phyloP scores from a whole-genome alignment of 1,140 invertebrate species.

The Helicoverpa armigera region DNA sequence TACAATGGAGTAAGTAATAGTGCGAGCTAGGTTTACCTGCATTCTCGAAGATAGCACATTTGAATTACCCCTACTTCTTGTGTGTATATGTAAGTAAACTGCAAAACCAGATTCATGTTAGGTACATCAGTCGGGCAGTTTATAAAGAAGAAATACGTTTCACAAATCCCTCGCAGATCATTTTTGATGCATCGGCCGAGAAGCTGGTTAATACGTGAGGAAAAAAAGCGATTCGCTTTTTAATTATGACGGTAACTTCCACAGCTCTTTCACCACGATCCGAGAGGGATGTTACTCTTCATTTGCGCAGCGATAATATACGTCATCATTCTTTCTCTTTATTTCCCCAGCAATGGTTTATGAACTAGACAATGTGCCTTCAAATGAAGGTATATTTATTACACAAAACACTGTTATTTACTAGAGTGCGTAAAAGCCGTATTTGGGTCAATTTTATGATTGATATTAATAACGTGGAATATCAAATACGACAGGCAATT shows the following conservation, averaged over 20 bases:
- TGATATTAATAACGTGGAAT: neutral
- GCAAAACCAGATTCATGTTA: no score
- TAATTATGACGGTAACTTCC: neutral
- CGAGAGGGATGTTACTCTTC: neutral
- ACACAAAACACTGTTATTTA: conserved; percentile 4
- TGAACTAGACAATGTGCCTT: neutral
- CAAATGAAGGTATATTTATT: neutral
- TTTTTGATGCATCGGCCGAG: no score
- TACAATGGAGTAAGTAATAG: no score
- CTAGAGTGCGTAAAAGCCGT: neutral
- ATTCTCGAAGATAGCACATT: no score
- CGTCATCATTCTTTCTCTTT: conserved; percentile 4
- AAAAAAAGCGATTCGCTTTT: no score
- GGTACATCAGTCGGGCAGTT: no score
- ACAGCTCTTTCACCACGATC: neutral
- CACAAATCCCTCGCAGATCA: no score
- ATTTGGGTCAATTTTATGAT: conserved; percentile 10
- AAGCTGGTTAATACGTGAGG: no score
- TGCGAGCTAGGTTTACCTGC: no score
- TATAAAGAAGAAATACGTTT: no score
- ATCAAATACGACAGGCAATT: neutral
- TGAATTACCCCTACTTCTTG: no score
- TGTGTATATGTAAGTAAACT: no score
- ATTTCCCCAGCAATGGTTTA: conserved; percentile 33
- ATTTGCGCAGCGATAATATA: conserved; percentile 25